A percentile compares a stretch with the other conserved stretches of the same genome.
phyloP scores from a whole-genome alignment of 2,113 vertebrate genomes.

The Saimiri boliviensis region DNA sequence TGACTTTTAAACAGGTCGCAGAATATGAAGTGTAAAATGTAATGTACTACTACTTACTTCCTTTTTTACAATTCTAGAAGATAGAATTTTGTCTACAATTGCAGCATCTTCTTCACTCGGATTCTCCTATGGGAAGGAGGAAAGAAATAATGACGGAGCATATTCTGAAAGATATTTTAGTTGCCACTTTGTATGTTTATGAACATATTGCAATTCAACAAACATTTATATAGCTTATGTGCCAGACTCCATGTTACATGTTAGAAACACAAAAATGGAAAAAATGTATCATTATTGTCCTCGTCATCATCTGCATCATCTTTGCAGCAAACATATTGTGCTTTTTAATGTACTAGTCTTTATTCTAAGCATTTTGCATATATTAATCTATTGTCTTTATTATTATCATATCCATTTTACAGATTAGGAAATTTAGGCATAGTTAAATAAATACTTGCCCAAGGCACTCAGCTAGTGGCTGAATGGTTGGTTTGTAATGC shows the following conservation, averaged over 20 bases:
- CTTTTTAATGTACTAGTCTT: neutral
- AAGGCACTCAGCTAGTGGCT: neutral
- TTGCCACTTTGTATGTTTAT: neutral
- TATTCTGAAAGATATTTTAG: slow-evolving; percentile 10
- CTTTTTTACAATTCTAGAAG: slow-evolving; percentile 93
- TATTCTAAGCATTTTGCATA: neutral
- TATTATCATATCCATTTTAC: neutral
- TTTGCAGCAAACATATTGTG: neutral
- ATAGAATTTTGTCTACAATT: slow-evolving; percentile 99
- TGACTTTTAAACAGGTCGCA: neutral
- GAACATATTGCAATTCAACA: neutral
- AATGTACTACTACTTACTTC: slow-evolving; percentile 88
- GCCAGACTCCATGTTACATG: neutral
- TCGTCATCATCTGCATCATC: neutral
- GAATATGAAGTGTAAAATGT: neutral
- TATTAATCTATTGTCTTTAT: neutral
- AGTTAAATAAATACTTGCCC: neutral
- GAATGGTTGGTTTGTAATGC: neutral
- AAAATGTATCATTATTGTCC: neutral
- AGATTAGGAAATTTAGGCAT: neutral
- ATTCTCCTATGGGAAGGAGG: slow-evolving; percentile 89
- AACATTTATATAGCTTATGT: neutral
- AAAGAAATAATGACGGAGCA: neutral
- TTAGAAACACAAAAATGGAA: neutral
- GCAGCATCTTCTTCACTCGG: slow-evolving; percentile 98